Evolutionary conservation across 2,113 vertebrate genomes (phyloP).

Genomic region (Podarcis raffonei): DNA sequence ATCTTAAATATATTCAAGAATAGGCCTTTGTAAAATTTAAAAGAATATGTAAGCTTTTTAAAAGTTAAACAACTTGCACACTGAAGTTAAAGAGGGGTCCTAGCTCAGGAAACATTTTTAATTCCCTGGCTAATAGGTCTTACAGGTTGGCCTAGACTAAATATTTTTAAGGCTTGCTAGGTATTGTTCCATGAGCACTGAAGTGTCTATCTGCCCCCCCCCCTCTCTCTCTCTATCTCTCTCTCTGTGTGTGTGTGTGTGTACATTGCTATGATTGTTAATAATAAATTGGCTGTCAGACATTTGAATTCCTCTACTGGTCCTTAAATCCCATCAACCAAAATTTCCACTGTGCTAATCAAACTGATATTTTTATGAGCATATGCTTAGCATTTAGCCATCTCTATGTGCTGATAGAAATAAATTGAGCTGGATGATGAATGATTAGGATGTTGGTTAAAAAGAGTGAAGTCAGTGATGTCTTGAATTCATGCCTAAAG

Average conservation of each 20-base stretch:
- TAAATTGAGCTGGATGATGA: neutral
- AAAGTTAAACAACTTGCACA: neutral
- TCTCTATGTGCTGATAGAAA: neutral
- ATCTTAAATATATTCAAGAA: too few species aligned
- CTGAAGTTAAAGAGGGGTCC: neutral
- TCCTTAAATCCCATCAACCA: neutral
- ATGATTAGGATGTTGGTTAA: neutral
- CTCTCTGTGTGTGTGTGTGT: neutral
- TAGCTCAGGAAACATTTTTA: neutral
- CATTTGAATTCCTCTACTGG: neutral
- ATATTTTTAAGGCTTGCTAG: neutral
- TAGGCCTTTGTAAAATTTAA: neutral
- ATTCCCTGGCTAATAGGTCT: neutral
- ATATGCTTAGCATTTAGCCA: neutral
- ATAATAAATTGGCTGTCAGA: neutral
- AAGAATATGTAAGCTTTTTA: neutral
- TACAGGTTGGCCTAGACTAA: neutral
- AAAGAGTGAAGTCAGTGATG: neutral
- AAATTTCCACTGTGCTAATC: neutral
- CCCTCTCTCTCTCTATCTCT: too few species aligned
- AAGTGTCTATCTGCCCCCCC: too few species aligned
- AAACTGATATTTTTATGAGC: neutral
- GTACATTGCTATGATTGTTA: neutral
- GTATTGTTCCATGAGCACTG: neutral
- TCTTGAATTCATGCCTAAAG: neutral